A percentile compares a stretch with the other conserved stretches of the same genome.
Conservation (phyloP, 2,888 invertebrate species). For the Stomorhina lunata region DNA sequence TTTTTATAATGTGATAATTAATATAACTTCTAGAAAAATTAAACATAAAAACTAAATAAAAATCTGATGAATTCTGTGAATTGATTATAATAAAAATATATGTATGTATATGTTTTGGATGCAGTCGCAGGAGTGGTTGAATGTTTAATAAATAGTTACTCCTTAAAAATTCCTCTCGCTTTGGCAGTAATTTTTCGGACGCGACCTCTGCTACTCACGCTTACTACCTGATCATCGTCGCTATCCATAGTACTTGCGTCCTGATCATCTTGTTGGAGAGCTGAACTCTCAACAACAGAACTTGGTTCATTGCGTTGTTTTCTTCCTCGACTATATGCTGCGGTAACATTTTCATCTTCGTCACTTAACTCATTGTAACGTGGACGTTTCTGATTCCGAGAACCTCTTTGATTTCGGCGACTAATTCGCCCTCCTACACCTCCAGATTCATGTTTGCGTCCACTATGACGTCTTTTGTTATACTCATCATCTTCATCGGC, state of each 20-base stretch:
- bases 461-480: conserved; percentile 50
- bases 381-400: conserved; percentile 80
- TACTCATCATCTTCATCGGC: conserved; percentile 74
- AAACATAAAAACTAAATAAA: conserved; percentile 64
- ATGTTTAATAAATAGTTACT: conserved; percentile 69
- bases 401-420: conserved; percentile 71
- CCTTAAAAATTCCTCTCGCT: conserved; percentile 84
- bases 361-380: conserved; percentile 84
- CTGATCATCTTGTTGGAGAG: conserved; percentile 60
- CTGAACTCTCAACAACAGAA: conserved; percentile 44
- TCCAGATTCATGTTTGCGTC: conserved; percentile 29
- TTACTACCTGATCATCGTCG: conserved; percentile 78
- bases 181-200: conserved; percentile 90
- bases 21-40: conserved; percentile 31
- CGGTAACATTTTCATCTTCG: conserved; percentile 79
- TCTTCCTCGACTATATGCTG: conserved; percentile 65
- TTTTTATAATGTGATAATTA: conserved; percentile 31
- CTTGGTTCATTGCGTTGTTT: conserved; percentile 62
- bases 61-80: conserved; percentile 42
- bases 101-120: conserved; percentile 40
- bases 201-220: conserved; percentile 90
- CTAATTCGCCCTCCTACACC: conserved; percentile 53
- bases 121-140: conserved; percentile 54
- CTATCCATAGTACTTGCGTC: conserved; percentile 71
- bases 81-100: conserved; percentile 32